phyloP scores from a whole-genome alignment of 1,140 invertebrate species.

The Helicoverpa zea region DNA sequence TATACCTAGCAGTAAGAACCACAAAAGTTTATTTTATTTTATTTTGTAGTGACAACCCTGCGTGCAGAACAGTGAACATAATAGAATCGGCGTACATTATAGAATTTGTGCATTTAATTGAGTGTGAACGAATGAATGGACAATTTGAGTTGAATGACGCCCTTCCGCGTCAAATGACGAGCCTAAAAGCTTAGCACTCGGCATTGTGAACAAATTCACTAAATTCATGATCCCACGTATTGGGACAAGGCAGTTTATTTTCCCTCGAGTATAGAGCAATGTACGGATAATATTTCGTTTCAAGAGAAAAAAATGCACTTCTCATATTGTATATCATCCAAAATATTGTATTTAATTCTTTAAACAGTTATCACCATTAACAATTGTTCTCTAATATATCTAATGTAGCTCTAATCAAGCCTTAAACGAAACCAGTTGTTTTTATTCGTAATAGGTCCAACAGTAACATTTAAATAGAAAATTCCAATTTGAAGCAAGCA shows the following conservation, averaged over 20 bases:
- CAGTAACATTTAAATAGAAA: background rate
- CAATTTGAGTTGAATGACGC: constrained; percentile 47
- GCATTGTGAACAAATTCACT: constrained; percentile 38
- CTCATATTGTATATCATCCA: no score
- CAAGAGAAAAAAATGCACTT: background rate
- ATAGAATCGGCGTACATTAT: constrained; percentile 49
- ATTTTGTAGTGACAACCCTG: constrained; percentile 34
- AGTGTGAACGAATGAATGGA: constrained; percentile 55
- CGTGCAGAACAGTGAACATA: constrained; percentile 26
- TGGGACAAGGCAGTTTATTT: background rate
- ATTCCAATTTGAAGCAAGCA: constrained; percentile 8
- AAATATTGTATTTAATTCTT: no score
- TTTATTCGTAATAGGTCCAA: background rate
- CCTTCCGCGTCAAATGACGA: constrained; percentile 49
- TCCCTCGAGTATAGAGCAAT: background rate
- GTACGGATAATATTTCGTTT: background rate
- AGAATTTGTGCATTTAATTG: constrained; percentile 63
- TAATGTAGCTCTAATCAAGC: background rate
- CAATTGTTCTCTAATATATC: no score
- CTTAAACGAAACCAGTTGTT: background rate
- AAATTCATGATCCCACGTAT: constrained; percentile 28
- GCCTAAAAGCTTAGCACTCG: constrained; percentile 18
- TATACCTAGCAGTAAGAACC: no score
- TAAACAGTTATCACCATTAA: no score
- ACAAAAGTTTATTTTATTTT: no score